These are phyloP conservation scores for Megaceryle alcyon DNA, from an alignment of 2,797 vertebrate species.

Conservation along the genomic window DNA sequence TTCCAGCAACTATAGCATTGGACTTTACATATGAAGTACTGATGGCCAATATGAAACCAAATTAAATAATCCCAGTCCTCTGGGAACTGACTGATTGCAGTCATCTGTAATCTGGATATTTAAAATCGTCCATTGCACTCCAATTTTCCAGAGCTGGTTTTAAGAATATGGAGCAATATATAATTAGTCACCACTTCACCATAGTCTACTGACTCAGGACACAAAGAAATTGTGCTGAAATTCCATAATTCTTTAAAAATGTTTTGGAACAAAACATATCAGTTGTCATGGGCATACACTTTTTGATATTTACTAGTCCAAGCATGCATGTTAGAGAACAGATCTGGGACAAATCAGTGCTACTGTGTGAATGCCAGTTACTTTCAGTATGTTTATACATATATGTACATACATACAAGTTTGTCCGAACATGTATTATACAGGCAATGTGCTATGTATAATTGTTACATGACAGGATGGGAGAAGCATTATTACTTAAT, in stretches of 20 bases:
- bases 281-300: accelerated
- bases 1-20: neutral
- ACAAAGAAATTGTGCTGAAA: neutral
- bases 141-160: neutral
- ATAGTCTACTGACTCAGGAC: neutral
- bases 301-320: neutral
- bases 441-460: accelerated
- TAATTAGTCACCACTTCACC: neutral
- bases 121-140: neutral
- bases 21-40: neutral
- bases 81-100: neutral
- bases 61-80: neutral
- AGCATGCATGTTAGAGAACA: neutral
- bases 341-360: neutral
- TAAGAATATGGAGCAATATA: neutral
- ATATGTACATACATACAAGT: neutral
- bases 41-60: neutral
- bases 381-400: neutral
- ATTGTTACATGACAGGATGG: neutral
- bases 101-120: neutral
- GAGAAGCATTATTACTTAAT: neutral
- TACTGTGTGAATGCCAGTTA: neutral
- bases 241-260: neutral
- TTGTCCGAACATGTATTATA: neutral
- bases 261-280: neutral